Percentiles rank a stretch among this genome's conserved stretches.
phyloP scores from a whole-genome alignment of 2,797 vertebrate genomes.

The Crax fasciolata region DNA sequence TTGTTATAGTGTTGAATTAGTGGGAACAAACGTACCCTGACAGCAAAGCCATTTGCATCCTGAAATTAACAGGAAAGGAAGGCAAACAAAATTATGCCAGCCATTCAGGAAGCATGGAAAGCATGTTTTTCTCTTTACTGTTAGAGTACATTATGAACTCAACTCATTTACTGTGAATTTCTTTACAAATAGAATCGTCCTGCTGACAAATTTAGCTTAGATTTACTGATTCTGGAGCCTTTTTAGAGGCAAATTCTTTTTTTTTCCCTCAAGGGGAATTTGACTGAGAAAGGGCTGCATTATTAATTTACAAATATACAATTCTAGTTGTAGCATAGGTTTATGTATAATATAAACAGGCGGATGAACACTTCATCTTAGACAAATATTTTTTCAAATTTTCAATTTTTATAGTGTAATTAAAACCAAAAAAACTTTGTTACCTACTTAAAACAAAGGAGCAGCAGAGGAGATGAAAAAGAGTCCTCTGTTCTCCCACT shows the following conservation, averaged over 20 bases:
- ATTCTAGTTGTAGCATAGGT: not conserved
- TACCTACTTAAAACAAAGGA: conserved; percentile 10
- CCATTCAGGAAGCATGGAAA: not conserved
- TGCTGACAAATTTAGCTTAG: conserved; percentile 18
- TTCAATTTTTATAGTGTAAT: conserved; percentile 18
- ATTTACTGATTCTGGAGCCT: conserved; percentile 38
- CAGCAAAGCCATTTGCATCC: conserved; percentile 60
- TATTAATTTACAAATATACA: conserved; percentile 1
- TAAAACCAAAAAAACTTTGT: not conserved
- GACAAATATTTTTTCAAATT: not conserved
- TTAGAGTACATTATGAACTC: conserved; percentile 1
- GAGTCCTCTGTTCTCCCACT: not conserved
- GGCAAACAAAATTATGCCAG: conserved; percentile 57
- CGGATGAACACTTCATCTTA: not conserved
- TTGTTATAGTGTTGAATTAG: conserved; percentile 53
- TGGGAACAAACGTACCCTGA: conserved; percentile 53
- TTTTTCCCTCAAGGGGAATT: not conserved
- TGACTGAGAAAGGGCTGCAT: not conserved
- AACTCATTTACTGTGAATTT: conserved; percentile 37
- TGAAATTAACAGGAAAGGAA: conserved; percentile 48
- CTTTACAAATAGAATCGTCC: not conserved
- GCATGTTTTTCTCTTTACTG: conserved; percentile 16
- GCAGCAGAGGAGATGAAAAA: not conserved
- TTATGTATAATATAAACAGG: not conserved
- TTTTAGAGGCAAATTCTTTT: not conserved